Evolutionary conservation across 37 sponge, comb jelly and placozoan genomes (phyloP).

Genomic region (Ianthella basta): DNA sequence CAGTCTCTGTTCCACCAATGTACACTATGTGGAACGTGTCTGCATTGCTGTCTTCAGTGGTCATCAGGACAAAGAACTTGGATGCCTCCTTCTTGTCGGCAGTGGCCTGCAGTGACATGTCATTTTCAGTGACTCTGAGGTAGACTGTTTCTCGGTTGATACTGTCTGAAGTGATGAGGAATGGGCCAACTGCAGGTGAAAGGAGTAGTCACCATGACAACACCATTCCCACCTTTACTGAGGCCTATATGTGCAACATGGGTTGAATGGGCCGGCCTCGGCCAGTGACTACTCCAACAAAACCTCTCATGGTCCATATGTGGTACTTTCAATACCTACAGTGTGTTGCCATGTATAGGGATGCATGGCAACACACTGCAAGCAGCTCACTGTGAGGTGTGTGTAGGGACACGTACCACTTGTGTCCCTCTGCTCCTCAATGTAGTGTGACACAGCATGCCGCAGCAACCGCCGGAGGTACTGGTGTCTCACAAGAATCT

Average conservation of each 20-base stretch:
- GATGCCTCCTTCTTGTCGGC: conserved; percentile 13
- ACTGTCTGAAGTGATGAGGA: conserved; percentile 28
- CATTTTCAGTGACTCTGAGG: not conserved
- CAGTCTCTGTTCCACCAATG: not conserved
- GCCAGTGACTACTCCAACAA: no score
- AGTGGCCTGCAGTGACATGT: conserved; percentile 39
- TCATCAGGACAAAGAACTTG: conserved; percentile 39
- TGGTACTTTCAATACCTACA: no score
- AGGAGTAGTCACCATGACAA: no score
- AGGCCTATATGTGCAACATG: no score
- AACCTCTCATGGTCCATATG: no score
- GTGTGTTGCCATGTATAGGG: no score
- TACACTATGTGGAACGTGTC: conserved; percentile 57
- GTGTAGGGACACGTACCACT: conserved; percentile 62
- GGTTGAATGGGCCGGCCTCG: no score
- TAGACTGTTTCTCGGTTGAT: not conserved
- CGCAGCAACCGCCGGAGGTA: not conserved
- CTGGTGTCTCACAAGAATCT: not conserved
- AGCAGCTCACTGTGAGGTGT: no score
- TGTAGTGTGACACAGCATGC: not conserved
- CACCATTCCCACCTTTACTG: no score
- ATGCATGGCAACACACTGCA: no score
- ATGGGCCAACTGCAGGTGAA: conserved; percentile 50
- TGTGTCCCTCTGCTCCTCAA: conserved; percentile 37
- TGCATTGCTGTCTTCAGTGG: conserved; percentile 30